phyloP scores from a whole-genome alignment of 2,113 vertebrate species.

The Nycticebus coucang region DNA sequence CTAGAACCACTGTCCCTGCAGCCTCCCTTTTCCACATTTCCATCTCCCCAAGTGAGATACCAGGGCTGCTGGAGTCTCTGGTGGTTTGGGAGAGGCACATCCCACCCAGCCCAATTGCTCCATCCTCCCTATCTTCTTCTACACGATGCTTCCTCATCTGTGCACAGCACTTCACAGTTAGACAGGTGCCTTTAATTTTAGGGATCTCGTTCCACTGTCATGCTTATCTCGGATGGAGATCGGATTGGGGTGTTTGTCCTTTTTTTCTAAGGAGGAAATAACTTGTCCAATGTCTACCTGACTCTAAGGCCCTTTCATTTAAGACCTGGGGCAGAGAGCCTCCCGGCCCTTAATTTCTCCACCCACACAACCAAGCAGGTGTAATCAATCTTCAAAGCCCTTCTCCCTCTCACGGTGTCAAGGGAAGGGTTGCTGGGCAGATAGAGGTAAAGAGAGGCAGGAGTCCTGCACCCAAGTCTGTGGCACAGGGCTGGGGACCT shows the following conservation, averaged over 20 bases:
- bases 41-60: neutral
- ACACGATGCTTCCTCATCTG: rapidly evolving
- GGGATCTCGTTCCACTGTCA: neutral
- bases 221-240: neutral
- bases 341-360: neutral
- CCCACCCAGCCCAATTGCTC: rapidly evolving
- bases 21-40: neutral
- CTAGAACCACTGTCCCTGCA: neutral
- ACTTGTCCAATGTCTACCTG: neutral
- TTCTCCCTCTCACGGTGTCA: neutral
- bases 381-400: neutral
- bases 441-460: neutral
- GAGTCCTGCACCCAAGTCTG: neutral
- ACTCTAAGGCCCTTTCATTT: neutral
- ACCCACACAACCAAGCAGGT: neutral
- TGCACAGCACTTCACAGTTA: neutral
- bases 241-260: neutral
- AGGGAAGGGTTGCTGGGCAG: neutral
- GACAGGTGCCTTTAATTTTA: neutral
- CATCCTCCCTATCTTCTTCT: neutral
- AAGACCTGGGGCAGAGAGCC: neutral
- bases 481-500: neutral
- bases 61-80: neutral
- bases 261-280: neutral
- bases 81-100: neutral